Base-by-base conservation (phyloP, 2,888 invertebrate genomes). In the Xanthia icteritia region DNA sequence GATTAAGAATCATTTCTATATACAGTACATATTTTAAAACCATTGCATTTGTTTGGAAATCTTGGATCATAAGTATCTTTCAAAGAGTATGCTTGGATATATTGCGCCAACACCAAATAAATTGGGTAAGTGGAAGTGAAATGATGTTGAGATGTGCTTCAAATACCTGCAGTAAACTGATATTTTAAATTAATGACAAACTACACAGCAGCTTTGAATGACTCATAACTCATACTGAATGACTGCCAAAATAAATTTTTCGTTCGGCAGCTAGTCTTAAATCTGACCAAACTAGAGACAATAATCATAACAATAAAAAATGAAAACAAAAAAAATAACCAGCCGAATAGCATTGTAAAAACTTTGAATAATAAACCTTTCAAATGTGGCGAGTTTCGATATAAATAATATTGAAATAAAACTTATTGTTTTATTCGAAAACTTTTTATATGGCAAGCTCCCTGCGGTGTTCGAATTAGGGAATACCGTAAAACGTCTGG, bases 401-500 rank as follows among this genome's bases (percentile, higher is more conserved):
- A 69, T 73, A 76, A 58, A 81, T 72, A 76, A 48, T 73, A 64
- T 74, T 77, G 48, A 69, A 67, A 79, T 83, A 87, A 88, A 88
- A 83, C 66, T 88, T 89, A 90, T 92, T 92, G 91, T 93, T 92
- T 92, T 91, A 92, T 84, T 78, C 60, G 54, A 88, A 88, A 92
- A 91, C 88, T 91, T 93, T 93, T 92, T 92, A 88, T 80, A 88
- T 27, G 20, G 2, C 39, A 91, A 86, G 85, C 93, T 93, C 93
- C 95, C 95, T 93, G 95, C 86, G 76, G 95, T 77, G 95, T 84
- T 70, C 73, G 87, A 86, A 88, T 90, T 87, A 84, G 77, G 90
- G 66, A 78, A 86, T 86, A 90, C 79, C 90, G 87, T 91, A 92
- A 92, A 92, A 90, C 84, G 74, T 85, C 86, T 70, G 80, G 73